A percentile compares a stretch with the other conserved stretches of the same genome.
Evolutionary conservation across 2,113 vertebrate genomes (phyloP).

Genomic region (Dolichotis patagonum): DNA sequence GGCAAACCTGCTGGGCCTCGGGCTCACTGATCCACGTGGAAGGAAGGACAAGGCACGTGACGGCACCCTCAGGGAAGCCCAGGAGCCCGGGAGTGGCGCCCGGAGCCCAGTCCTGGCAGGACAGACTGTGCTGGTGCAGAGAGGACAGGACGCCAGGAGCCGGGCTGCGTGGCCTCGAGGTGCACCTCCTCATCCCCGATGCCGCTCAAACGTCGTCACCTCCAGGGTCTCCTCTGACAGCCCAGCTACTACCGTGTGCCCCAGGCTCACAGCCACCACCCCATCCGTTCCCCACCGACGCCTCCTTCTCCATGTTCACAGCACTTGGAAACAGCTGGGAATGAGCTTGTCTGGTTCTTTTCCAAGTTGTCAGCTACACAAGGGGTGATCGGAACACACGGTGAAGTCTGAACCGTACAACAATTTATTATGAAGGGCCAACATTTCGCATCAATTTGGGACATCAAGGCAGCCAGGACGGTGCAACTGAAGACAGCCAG

Average conservation of each 20-base stretch:
- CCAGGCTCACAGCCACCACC: rapidly evolving
- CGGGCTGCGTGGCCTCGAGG: rapidly evolving
- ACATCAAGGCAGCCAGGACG: not conserved
- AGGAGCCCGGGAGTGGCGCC: not conserved
- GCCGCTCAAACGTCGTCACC: rapidly evolving
- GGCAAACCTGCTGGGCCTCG: not conserved
- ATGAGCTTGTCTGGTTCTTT: not conserved
- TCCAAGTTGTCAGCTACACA: not conserved
- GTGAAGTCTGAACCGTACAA: no score
- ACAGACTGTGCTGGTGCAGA: not conserved
- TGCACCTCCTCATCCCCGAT: no score
- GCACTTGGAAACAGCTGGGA: not conserved
- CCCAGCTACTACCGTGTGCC: rapidly evolving
- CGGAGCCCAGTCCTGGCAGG: not conserved
- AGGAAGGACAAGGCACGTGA: not conserved
- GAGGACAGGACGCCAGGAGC: rapidly evolving
- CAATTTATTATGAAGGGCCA: not conserved
- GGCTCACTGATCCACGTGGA: not conserved
- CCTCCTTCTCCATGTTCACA: not conserved
- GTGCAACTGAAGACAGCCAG: not conserved
- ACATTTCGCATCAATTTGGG: not conserved
- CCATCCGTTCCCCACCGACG: rapidly evolving
- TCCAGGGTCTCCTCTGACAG: not conserved
- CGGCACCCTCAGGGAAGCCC: no score
- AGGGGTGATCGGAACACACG: not conserved